Conservation (phyloP, 92 coral and sea anemone species). For the Paragorgia papillata region DNA sequence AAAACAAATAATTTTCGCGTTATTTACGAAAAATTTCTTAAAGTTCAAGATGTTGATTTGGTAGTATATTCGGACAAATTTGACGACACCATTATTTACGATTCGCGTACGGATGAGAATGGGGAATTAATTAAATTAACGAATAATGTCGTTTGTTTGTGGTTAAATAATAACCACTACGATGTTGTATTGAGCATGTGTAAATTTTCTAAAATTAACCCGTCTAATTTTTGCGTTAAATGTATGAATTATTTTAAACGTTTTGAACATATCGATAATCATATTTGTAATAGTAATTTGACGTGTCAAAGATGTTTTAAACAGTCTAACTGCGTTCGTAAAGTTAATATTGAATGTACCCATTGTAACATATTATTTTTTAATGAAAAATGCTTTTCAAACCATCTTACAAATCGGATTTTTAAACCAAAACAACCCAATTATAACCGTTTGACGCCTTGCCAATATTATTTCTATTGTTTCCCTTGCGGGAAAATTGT, state of each 20-base stretch:
- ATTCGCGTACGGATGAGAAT: conserved; percentile 20
- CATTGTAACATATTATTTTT: conserved; percentile 8
- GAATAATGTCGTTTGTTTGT: conserved; percentile 3
- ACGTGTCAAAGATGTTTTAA: conserved; percentile 4
- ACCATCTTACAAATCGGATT: conserved; percentile 4
- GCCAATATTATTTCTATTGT: conserved; percentile 3
- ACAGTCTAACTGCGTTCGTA: conserved; percentile 1
- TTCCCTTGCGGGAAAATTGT: conserved; percentile 2
- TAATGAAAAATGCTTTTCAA: conserved; percentile 4
- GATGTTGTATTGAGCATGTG: conserved; percentile 10
- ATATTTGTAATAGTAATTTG: background rate
- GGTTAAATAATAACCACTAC: conserved; percentile 29
- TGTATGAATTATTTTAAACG: conserved; percentile 15
- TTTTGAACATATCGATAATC: background rate
- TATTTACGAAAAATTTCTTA: conserved; percentile 13
- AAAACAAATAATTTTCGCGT: background rate
- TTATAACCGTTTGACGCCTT: conserved; percentile 12
- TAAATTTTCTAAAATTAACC: conserved; percentile 3
- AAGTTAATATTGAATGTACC: conserved; percentile 2
- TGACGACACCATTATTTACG: conserved; percentile 6
- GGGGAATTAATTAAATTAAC: background rate
- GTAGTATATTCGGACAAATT: conserved; percentile 8
- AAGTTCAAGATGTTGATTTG: conserved; percentile 20
- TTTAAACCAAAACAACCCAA: conserved; percentile 8
- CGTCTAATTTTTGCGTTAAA: conserved; percentile 12